Evolutionary conservation across 2,113 vertebrate genomes (phyloP).

Genomic region (Rhinolophus ferrumequinum): DNA sequence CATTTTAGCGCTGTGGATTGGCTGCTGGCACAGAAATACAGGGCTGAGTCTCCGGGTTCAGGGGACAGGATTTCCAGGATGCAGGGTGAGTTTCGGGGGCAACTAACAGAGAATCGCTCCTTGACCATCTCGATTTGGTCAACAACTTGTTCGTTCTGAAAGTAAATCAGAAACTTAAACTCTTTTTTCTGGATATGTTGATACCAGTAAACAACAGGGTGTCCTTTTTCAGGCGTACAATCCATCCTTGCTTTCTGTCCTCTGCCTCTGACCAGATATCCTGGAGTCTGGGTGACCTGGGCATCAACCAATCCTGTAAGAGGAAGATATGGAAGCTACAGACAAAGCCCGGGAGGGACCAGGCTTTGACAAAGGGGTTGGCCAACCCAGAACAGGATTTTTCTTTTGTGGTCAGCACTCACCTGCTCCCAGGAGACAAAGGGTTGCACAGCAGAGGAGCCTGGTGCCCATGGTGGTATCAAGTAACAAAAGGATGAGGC

Average conservation of each 20-base stretch:
- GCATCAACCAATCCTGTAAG: neutral
- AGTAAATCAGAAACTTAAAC: constrained; percentile 19
- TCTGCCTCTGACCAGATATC: constrained; percentile 10
- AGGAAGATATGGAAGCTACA: neutral
- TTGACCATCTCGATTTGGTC: neutral
- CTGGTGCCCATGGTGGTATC: neutral
- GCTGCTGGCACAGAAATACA: constrained; percentile 48
- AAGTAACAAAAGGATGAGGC: neutral
- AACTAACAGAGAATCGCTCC: neutral
- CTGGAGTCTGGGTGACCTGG: constrained; percentile 17
- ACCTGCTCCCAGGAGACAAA: constrained; percentile 33
- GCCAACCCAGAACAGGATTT: neutral
- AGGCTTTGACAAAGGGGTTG: neutral
- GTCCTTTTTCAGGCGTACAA: neutral
- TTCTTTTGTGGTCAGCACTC: neutral
- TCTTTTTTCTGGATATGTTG: neutral
- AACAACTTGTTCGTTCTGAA: accelerated
- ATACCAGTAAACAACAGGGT: constrained; percentile 48
- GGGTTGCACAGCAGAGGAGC: neutral
- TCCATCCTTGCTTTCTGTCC: neutral
- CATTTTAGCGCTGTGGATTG: neutral
- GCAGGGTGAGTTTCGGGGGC: neutral
- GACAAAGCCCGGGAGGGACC: neutral
- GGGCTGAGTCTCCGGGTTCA: neutral
- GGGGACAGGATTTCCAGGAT: constrained; percentile 8